Evolutionary conservation across 2,797 vertebrate genomes (phyloP), one percentile per base, ranked within the genome.

Genomic region (Nothura maculosa): DNA sequence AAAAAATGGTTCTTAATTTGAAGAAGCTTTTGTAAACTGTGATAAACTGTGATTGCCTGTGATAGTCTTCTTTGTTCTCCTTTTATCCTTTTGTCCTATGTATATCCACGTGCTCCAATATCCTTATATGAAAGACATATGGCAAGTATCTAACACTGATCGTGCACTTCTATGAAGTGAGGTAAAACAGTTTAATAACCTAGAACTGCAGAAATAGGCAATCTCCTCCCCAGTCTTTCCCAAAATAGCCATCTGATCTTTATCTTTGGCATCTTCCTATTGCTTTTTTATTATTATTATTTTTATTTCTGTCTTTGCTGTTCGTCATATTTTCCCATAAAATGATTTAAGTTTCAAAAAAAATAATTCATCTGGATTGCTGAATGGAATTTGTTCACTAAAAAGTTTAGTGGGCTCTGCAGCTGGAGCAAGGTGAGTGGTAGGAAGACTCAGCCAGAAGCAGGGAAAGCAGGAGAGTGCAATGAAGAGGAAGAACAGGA

Each of bases 121-220:
- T 28, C 70, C 11, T 43, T 57, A 9, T 0, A 42, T 13, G 19
- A 91, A 92, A 67, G 1, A 3, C 6, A 24, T 17, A 12, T 5
- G 1, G 6, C 52, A 73, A 52, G 2, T 16, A 50, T 43, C 14
- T 9, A 54, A 19, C 6, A 6, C 0, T 0, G 1, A 32, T 60
- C 12, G 13, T 48, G 5, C 3, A 47, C 13, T 69, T 82, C 32
- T 6, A 34, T 38, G 48, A 85, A 89, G 47, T 25, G n/a, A 8
- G 8, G 3, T 45, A 72, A 60, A 9, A 12, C 43, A 75, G 2
- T 38, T 81, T 30, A 70, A 17, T 40, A 70, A 68, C 4, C 4
- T 1, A 1, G 12, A 61, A 14, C 3, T 73, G n/a, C 6, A 47
- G 30, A 61, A 79, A 16, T 1, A 4, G 9, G 4, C 3, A 54